phyloP scores from a whole-genome alignment of 1,140 invertebrate genomes.

The Nilaparvata lugens region DNA sequence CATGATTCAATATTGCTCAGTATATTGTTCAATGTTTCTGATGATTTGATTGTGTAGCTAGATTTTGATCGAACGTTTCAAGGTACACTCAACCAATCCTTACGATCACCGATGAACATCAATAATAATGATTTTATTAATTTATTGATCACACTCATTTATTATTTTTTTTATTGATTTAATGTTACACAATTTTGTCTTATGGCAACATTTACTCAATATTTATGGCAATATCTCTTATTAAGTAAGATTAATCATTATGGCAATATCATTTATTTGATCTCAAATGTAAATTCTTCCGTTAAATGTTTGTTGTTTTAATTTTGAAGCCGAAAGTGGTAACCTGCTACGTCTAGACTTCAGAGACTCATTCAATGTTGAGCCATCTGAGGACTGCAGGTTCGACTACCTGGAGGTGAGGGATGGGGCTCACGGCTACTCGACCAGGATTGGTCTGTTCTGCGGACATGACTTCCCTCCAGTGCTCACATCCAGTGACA shows the following conservation, averaged over 20 bases:
- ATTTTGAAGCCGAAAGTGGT: conserved; percentile 57
- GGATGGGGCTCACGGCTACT: conserved; percentile 78
- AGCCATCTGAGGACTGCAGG: conserved; percentile 60
- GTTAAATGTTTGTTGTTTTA: neutral
- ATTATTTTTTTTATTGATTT: too few species aligned
- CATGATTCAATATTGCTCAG: too few species aligned
- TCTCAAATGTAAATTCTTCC: neutral
- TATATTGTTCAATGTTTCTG: too few species aligned
- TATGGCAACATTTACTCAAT: too few species aligned
- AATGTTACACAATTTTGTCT: too few species aligned
- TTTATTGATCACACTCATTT: too few species aligned
- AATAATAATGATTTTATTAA: too few species aligned
- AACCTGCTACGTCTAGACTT: conserved; percentile 71
- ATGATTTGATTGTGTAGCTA: too few species aligned
- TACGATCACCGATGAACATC: too few species aligned
- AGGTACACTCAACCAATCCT: too few species aligned
- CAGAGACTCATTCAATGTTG: conserved; percentile 68
- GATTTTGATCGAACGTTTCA: too few species aligned
- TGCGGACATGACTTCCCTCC: conserved; percentile 72
- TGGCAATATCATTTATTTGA: neutral
- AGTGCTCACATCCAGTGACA: conserved; percentile 60
- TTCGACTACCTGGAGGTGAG: conserved; percentile 78
- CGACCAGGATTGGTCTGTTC: conserved; percentile 51
- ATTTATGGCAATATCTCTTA: too few species aligned
- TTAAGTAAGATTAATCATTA: neutral